phyloP scores from a whole-genome alignment of 2,113 vertebrate species.

The Oncorhynchus masou region DNA sequence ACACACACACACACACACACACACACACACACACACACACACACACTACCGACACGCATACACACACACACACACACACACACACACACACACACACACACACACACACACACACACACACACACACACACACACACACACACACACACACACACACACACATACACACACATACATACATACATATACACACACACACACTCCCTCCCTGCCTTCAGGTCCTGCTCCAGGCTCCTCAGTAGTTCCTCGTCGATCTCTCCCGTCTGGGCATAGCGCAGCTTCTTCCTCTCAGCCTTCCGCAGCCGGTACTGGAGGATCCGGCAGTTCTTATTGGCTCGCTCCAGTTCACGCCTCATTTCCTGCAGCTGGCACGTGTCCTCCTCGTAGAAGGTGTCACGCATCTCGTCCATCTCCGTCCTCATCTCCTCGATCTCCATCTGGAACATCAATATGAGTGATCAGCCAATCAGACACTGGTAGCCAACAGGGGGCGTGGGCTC shows the following conservation, averaged over 20 bases:
- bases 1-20: not conserved
- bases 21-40: not conserved
- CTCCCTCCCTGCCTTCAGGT: constrained; percentile 83
- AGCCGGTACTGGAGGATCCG: constrained; percentile 97
- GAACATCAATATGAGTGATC: constrained; percentile 26
- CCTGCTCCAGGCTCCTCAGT: constrained; percentile 94
- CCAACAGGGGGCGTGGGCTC: not conserved
- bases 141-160: constrained; percentile 5
- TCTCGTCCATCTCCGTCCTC: constrained; percentile 97
- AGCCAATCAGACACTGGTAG: constrained; percentile 26
- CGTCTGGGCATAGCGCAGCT: constrained; percentile 87
- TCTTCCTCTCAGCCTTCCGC: constrained; percentile 94
- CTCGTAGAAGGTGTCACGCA: constrained; percentile 97
- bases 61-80: not conserved
- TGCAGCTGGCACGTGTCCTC: constrained; percentile 97
- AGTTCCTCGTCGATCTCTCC: constrained; percentile 93
- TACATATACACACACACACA: not conserved
- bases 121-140: not conserved
- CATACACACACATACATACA: not conserved
- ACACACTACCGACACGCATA: not conserved
- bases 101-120: not conserved
- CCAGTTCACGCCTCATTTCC: constrained; percentile 95
- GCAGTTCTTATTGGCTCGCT: constrained; percentile 98
- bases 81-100: not conserved
- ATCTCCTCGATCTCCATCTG: constrained; percentile 95